Evolutionary conservation across 2,888 invertebrate species (phyloP), one percentile per base, ranked within the genome.

Genomic region (Nomada lathburiana): DNA sequence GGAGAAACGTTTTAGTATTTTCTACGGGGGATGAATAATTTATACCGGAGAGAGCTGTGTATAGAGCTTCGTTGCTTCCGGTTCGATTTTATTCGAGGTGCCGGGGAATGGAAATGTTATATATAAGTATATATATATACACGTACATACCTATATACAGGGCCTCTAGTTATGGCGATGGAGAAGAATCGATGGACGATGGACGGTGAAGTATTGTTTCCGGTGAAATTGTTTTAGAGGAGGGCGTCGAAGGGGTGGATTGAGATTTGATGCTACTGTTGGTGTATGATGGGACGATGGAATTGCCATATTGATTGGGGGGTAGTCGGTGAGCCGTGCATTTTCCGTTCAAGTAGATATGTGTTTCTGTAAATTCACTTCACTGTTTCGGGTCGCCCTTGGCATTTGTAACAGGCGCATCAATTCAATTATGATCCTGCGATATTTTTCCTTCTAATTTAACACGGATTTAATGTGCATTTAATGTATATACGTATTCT

Each of bases 21-120:
- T 69, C 57, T 29, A 5, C 62, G 53, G 36, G 59, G 76, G 67
- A 84, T 82, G 86, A 86, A 86, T 86, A 84, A 86, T 86, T 86
- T 86, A 86, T 86, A 57, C 59, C 50, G 20, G 5, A 2, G 47
- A 9, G 18, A 5, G 18, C 10, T 60, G 18, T 50, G 18, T 16
- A 50, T 18, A 5, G 16, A n/a, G n/a, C 53, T 18, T n/a, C 5
- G 5, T 53, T 36, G 36, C n/a, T n/a, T 53, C 53, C n/a, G 9
- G 18, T 53, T n/a, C 53, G n/a, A 47, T 47, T 47, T 63, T 72
- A 63, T 53, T 65, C 55, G 57, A 57, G 18, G n/a, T n/a, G 53
- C n/a, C n/a, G 18, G 9, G 53, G 53, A n/a, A 18, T 53, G 47
- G 16, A 47, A 36, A 36, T 36, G 36, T 7, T 26, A 26, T 26